Evolutionary conservation across 2,797 vertebrate species (phyloP).

Genomic region (Rallus crepitans): DNA sequence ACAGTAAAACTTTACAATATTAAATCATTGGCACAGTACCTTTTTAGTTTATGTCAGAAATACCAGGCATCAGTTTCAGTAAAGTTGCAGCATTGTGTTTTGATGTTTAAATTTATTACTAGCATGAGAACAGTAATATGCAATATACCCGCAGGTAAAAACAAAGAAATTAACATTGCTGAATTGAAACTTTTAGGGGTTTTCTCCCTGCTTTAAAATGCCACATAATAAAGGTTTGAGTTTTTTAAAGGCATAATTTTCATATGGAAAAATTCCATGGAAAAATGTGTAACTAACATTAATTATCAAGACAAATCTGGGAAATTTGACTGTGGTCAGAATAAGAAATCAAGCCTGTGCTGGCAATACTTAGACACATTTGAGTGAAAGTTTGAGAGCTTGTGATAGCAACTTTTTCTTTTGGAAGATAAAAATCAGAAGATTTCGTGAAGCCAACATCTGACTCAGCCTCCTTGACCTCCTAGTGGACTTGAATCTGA

Average conservation of each 20-base stretch:
- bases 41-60: conserved; percentile 49
- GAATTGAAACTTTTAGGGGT: neutral
- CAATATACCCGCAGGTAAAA: conserved; percentile 27
- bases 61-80: conserved; percentile 19
- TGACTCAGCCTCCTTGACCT: conserved; percentile 3
- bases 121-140: conserved; percentile 1
- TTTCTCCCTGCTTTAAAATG: neutral
- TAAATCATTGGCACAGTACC: conserved; percentile 7
- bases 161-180: neutral
- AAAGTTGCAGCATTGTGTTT: conserved; percentile 26
- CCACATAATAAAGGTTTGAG: neutral
- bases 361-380: neutral
- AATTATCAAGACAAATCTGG: neutral
- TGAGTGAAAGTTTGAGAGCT: neutral
- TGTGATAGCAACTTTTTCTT: neutral
- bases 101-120: conserved; percentile 50
- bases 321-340: neutral
- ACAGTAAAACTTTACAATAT: conserved; percentile 31
- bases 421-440: neutral
- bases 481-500: neutral
- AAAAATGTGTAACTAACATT: neutral
- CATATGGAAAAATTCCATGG: neutral
- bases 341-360: neutral
- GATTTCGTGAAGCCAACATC: neutral
- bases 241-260: neutral